Percentiles rank a stretch among this genome's conserved stretches.
These are phyloP conservation scores for Tonatia bakeri DNA, from an alignment of 2,113 vertebrate species.

Conservation along the genomic window DNA sequence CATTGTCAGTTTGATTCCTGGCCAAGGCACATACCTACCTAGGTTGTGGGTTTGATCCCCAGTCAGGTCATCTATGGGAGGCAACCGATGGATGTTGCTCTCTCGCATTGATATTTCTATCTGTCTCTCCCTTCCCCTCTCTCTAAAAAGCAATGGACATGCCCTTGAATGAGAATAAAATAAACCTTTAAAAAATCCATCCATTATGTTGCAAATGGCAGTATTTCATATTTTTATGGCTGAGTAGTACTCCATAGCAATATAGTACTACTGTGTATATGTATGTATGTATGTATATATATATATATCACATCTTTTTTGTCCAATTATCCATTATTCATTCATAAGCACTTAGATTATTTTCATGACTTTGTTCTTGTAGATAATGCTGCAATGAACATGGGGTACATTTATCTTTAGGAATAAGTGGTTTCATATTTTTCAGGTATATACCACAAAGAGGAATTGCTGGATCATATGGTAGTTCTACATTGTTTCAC, in stretches of 20 bases:
- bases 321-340: background rate
- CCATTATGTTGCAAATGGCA: background rate
- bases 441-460: background rate
- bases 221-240: background rate
- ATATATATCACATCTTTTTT: background rate
- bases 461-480: background rate
- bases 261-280: background rate
- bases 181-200: too few relatives aligned
- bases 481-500: background rate
- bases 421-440: background rate
- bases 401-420: background rate
- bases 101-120: too few relatives aligned
- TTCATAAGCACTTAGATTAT: background rate
- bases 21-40: too few relatives aligned
- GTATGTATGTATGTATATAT: too few relatives aligned
- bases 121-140: too few relatives aligned
- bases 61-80: too few relatives aligned
- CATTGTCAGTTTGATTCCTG: too few relatives aligned
- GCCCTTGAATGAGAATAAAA: too few relatives aligned
- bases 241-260: background rate
- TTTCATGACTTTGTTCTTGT: background rate
- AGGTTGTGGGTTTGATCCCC: too few relatives aligned
- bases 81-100: too few relatives aligned
- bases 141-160: too few relatives aligned
- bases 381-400: background rate